phyloP scores from a whole-genome alignment of 2,888 invertebrate genomes.

The Drosophila nigricruria region DNA sequence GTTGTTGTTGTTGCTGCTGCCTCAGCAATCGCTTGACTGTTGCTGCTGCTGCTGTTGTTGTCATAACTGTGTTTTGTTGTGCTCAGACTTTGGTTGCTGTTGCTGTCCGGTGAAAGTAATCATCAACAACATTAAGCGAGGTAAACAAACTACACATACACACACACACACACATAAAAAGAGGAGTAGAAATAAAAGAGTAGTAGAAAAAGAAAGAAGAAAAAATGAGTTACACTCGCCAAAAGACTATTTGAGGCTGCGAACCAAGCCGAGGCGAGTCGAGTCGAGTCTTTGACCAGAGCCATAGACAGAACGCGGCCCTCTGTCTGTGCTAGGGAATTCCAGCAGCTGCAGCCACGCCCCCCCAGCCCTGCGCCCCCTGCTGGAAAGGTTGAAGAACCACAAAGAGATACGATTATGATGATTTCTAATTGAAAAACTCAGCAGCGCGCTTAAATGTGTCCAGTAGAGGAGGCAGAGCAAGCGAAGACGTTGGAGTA shows the following conservation, averaged over 20 bases:
- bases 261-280: neutral
- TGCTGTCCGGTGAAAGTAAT: conserved; percentile 79
- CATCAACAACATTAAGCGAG: conserved; percentile 71
- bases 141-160: conserved; percentile 62
- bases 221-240: conserved; percentile 67
- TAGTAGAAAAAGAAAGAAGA: conserved; percentile 5
- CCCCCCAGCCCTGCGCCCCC: neutral
- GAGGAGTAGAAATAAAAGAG: conserved; percentile 20
- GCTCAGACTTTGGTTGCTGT: conserved; percentile 59
- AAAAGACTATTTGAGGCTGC: conserved; percentile 55
- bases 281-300: conserved; percentile 28
- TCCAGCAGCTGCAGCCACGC: conserved; percentile 48
- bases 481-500: conserved; percentile 51
- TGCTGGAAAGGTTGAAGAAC: conserved; percentile 53
- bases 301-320: conserved; percentile 36
- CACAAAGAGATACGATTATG: conserved; percentile 71
- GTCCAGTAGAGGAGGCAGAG: conserved; percentile 42
- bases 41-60: conserved; percentile 63
- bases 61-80: conserved; percentile 74
- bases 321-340: conserved; percentile 42
- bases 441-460: conserved; percentile 59
- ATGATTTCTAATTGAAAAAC: conserved; percentile 80
- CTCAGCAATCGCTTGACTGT: conserved; percentile 53
- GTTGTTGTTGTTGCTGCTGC: conserved; percentile 25
- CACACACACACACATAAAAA: conserved; percentile 12